Conservation (phyloP, 2,888 invertebrate species). For the Seladonia tumulorum region DNA sequence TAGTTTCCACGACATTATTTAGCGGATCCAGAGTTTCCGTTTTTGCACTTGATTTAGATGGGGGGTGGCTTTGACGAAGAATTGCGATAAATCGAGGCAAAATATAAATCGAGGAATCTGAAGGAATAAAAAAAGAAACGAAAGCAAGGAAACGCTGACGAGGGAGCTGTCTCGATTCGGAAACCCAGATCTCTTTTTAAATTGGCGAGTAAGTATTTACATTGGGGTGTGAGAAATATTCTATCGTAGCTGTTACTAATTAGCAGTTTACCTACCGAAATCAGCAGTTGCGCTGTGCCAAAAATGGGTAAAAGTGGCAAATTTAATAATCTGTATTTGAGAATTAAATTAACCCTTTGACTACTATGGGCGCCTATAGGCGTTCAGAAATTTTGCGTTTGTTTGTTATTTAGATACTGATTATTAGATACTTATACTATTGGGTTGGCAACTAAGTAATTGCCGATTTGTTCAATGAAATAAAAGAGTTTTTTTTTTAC, state of each 20-base stretch:
- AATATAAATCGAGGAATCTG: neutral
- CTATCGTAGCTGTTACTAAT: neutral
- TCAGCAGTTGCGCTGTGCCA: too few relatives aligned
- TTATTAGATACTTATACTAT: too few relatives aligned
- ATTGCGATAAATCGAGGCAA: neutral
- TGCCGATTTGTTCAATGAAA: too few relatives aligned
- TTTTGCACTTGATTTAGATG: conserved; percentile 16
- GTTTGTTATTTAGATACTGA: too few relatives aligned
- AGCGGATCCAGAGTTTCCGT: conserved; percentile 11
- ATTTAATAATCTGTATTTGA: too few relatives aligned
- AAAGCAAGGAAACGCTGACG: neutral
- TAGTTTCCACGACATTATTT: conserved; percentile 32
- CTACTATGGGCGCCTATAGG: too few relatives aligned
- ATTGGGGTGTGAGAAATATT: neutral
- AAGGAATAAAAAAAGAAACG: neutral
- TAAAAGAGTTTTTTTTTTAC: too few relatives aligned
- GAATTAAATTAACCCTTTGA: too few relatives aligned
- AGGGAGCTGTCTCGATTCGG: neutral
- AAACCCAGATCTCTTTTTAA: neutral
- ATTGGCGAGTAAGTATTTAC: neutral
- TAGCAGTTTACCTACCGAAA: too few relatives aligned
- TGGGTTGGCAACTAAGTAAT: too few relatives aligned
- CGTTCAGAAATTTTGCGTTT: too few relatives aligned
- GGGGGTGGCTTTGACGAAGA: neutral
- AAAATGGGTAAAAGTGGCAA: too few relatives aligned